Evolutionary conservation across 2,797 vertebrate species (phyloP), one percentile per base, ranked within the genome.

Genomic region (Darevskia nairensis): DNA sequence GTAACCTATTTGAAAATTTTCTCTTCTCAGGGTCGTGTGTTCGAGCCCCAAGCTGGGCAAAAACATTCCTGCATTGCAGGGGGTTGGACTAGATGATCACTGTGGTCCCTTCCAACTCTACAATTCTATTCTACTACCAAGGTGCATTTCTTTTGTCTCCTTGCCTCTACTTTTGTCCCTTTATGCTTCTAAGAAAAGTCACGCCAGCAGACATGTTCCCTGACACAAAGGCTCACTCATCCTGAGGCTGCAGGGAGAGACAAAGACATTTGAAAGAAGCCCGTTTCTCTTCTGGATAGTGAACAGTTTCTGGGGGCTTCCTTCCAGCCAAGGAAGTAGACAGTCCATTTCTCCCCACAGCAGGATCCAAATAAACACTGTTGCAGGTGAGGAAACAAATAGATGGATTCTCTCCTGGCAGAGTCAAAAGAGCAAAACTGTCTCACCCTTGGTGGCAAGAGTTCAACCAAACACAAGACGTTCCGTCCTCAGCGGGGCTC

Each of bases 381-480:
- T 82, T 92, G 17, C 71, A 91, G 84, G 89, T 0, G 1, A 86
- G 90, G 69, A 92, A 90, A 92, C 21, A 90, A 93, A 89, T 4
- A 87, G 69, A 25, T 55, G 92, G 66, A 82, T 78, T 92, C 89
- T 87, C 88, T 74, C 91, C 86, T 68, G 81, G 71, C 68, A 87
- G 88, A 90, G 92, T 91, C 88, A 89, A 78, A 85, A 68, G 4
- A 86, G n/a, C 80, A 81, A 76, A 92, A 89, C 59, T 78, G 86
- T 91, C 90, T 83, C 86, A 1, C 25, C 84, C 68, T 44, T 25
- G 86, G 82, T 92, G 82, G n/a, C 84, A 0, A 32, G 0, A 93
- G 69, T 92, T 92, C 81, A 90, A 93, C 82, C 35, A 92, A 90
- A 93, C 69, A 92, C 41, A 91, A 93, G 92, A 93, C 44, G 83